These are phyloP conservation scores for Callyntrura guangdongensis DNA, from an alignment of 2,888 invertebrate species.

Conservation along the genomic window DNA sequence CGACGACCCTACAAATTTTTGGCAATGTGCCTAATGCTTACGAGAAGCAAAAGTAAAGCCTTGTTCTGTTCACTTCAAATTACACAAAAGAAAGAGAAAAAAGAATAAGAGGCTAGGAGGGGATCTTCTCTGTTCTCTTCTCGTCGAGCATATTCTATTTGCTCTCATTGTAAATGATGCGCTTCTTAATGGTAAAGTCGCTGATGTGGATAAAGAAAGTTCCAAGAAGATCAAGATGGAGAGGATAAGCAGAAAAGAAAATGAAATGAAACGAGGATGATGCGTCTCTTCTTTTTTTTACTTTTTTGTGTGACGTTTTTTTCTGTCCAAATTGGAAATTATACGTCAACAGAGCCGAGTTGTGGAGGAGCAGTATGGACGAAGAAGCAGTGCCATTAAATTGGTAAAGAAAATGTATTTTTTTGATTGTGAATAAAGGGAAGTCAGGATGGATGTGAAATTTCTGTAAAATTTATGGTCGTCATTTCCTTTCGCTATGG, in stretches of 20 bases:
- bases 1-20: constrained; percentile 63
- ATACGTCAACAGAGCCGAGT: constrained; percentile 21
- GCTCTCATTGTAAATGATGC: constrained; percentile 50
- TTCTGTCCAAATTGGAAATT: constrained; percentile 28
- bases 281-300: constrained; percentile 22
- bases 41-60: constrained; percentile 6
- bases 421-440: not conserved
- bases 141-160: constrained; percentile 37
- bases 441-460: not conserved
- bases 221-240: constrained; percentile 54
- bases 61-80: constrained; percentile 56
- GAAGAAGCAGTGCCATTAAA: not conserved
- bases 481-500: not conserved
- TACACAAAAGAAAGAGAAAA: constrained; percentile 54
- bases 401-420: constrained; percentile 25
- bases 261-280: constrained; percentile 47
- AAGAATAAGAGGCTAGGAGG: constrained; percentile 10
- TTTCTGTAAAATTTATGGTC: not conserved
- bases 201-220: constrained; percentile 62
- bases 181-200: constrained; percentile 54
- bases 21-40: constrained; percentile 70
- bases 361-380: no score
- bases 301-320: constrained; percentile 12
- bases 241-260: constrained; percentile 43
- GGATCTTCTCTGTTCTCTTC: constrained; percentile 12